Base-by-base conservation (phyloP, 2,888 invertebrate genomes). In the Acleris cristana region DNA sequence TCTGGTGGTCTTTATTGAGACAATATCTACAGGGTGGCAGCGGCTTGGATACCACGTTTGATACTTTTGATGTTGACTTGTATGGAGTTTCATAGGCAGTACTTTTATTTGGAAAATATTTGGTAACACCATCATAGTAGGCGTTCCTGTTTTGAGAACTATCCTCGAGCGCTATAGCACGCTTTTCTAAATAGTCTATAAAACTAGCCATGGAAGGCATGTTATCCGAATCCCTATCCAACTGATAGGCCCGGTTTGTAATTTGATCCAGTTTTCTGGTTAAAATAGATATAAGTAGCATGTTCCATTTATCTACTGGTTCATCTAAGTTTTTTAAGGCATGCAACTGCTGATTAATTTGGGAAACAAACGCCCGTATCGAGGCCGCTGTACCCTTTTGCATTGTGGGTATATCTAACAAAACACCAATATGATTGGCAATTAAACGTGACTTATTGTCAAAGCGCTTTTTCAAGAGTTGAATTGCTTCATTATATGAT, bases 151-250 rank as follows among this genome's bases (percentile, higher is more conserved):
- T 54, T 53, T n/a, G 57, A 40, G 26, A 34, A 62, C 61, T 70
- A 48, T 59, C 64, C n/a, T 70, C 65, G 3, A 68, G 55, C 30
- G 62, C 68, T 40, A 62, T 57, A 26, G 67, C 68, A 55, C 70
- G 58, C 30, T 63, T 68, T 52, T 70, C 68, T 14, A 65, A 19
- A 48, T 62, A 68, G 4, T 21, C 19, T 21, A 70, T n/a, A 19
- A 64, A 57, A 8, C 40, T 30, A 19, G 34, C 7, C 18, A 64
- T 23, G 5, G 64, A 16, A 19, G 64, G 55, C 34, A 55, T 18
- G 7, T 18, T 19, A 12, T 55, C 55, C n/a, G 55, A 19, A 12
- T 55, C 34, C 8, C 49, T 48, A 19, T 59, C 59, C 21, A 59
- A 30, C 10, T 59, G 59, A 14, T 59, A 59, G 16, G 59, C 49